A percentile compares a stretch with the other conserved stretches of the same genome.
Conservation (phyloP, 2,888 invertebrate genomes). For the Barypeithes pellucidus region DNA sequence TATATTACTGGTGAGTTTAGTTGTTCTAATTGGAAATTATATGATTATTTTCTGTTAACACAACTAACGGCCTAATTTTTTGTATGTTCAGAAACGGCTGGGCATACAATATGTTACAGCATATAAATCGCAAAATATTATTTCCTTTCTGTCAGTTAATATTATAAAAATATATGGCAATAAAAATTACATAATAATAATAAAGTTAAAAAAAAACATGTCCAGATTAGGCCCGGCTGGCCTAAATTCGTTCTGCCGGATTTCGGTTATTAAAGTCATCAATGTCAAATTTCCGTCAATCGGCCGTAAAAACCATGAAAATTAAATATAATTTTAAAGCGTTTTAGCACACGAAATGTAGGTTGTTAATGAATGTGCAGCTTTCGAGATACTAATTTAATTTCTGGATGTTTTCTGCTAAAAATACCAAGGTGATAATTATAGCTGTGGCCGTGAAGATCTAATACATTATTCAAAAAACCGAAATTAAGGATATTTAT, state of each 20-base stretch:
- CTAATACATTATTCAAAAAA: constrained; percentile 10
- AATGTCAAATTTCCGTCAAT: constrained; percentile 12
- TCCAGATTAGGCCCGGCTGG: background rate
- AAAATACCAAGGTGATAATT: constrained; percentile 25
- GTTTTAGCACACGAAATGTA: constrained; percentile 12
- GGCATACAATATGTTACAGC: too few relatives aligned
- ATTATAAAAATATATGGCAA: too few relatives aligned
- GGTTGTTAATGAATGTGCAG: constrained; percentile 19
- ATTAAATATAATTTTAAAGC: constrained; percentile 14
- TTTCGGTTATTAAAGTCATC: constrained; percentile 17
- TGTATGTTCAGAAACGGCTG: too few relatives aligned
- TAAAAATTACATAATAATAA: too few relatives aligned
- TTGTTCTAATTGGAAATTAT: too few relatives aligned
- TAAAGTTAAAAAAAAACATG: background rate
- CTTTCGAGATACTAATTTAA: constrained; percentile 17
- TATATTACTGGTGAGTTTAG: too few relatives aligned
- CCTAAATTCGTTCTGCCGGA: constrained; percentile 17
- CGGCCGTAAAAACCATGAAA: constrained; percentile 13
- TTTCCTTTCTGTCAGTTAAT: too few relatives aligned
- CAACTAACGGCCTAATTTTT: too few relatives aligned
- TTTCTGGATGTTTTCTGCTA: constrained; percentile 23
- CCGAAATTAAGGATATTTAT: background rate
- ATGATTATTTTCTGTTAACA: too few relatives aligned
- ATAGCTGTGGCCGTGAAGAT: constrained; percentile 6
- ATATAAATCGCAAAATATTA: too few relatives aligned